Evolutionary conservation across 2,888 invertebrate genomes (phyloP).

Genomic region (Aphidius colemani): DNA sequence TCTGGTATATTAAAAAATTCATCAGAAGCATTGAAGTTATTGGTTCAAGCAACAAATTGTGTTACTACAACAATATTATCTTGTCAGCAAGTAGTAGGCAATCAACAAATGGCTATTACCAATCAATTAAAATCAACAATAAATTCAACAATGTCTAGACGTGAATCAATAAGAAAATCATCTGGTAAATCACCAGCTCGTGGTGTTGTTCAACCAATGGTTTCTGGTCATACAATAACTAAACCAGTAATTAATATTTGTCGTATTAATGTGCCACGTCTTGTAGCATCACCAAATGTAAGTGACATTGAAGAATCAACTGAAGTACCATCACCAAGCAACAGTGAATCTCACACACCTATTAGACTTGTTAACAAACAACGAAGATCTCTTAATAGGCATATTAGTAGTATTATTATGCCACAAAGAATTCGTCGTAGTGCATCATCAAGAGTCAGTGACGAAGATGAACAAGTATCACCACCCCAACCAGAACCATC

Average conservation of each 20-base stretch:
- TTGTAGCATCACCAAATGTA: conserved; percentile 44
- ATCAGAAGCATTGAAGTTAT: conserved; percentile 45
- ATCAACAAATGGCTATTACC: conserved; percentile 11
- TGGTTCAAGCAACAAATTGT: conserved; percentile 44
- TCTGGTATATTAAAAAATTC: conserved; percentile 42
- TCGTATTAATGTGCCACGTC: conserved; percentile 50
- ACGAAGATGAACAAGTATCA: conserved; percentile 6
- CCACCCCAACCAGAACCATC: not conserved
- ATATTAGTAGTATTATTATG: conserved; percentile 7
- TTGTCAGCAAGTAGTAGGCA: conserved; percentile 43
- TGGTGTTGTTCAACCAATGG: conserved; percentile 57
- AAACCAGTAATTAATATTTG: conserved; percentile 57
- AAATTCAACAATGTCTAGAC: conserved; percentile 34
- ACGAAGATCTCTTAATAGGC: conserved; percentile 8
- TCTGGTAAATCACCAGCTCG: conserved; percentile 49
- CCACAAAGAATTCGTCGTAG: conserved; percentile 22
- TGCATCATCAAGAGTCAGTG: conserved; percentile 5
- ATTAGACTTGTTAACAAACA: conserved; percentile 7
- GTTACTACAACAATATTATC: conserved; percentile 46
- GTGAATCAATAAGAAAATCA: conserved; percentile 45
- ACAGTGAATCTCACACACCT: conserved; percentile 12
- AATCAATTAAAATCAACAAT: conserved; percentile 5
- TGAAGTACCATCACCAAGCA: conserved; percentile 23
- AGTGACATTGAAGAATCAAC: conserved; percentile 49
- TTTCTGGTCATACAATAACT: conserved; percentile 56